Base-by-base conservation (phyloP, 2,888 invertebrate genomes). In the Agrochola lychnidis region DNA sequence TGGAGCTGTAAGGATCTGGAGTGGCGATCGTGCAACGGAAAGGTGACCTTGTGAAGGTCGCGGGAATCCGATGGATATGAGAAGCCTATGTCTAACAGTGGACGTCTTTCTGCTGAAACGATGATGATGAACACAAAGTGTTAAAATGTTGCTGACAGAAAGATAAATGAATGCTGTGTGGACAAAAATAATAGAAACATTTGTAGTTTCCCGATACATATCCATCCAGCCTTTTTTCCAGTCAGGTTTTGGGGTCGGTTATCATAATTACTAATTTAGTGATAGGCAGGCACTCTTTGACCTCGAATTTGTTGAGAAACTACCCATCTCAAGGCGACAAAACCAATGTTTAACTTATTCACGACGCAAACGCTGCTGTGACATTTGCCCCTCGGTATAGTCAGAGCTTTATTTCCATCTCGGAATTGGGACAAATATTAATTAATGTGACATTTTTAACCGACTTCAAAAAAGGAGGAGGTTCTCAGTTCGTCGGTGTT, bases 321-420 rank as follows among this genome's bases (percentile, higher is more conserved):
- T 3, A 12, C 14, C 16, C 16, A n/a, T 51, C 9, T 42, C 14
- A 36, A 73, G 30, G 22, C 42, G 42, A 45, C 42, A 6, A 25
- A 40, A 45, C 14, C 36, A 40, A 40, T 6, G 14, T 16, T 36
- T 59, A 73, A 73, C 25, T 73, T 73, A 78, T 78, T 73, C 36
- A 45, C 25, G 22, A 66, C 6, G 1, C 22, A 25, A 53, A 45
- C 42, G 16, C 9, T 53, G 7, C 19, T 40, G 48, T 57, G 36
- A 42, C 51, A 59, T 16, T 48, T 25, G 45, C 45, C 53, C 36
- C 48, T 56, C 36, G n/a, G 9, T 22, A 2, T 9, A 6, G 40
- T 62, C 45, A 14, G 3, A 51, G 45, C 66, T 78, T 73, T 78
- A 81, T 81, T 74, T 64, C 9, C 5, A 45, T 25, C 22, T 42